Evolutionary conservation across 2,797 vertebrate genomes (phyloP).

Genomic region (Sitta carolinensis): DNA sequence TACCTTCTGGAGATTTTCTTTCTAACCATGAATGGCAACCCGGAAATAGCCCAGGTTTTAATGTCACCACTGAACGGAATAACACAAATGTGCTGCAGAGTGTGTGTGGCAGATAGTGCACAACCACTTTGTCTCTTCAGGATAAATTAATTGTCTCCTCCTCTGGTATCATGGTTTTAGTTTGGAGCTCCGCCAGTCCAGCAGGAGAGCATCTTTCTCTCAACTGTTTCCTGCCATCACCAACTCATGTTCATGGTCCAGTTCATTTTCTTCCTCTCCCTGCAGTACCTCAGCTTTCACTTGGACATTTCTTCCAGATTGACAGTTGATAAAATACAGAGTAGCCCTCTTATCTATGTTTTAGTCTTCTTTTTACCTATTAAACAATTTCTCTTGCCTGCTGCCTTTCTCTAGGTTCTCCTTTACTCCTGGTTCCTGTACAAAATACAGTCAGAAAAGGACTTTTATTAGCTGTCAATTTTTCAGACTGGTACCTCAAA

Average conservation of each 20-base stretch:
- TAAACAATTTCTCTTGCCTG: not conserved
- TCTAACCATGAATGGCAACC: not conserved
- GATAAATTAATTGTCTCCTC: not conserved
- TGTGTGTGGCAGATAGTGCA: not conserved
- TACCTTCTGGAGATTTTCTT: not conserved
- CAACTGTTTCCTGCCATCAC: accelerated
- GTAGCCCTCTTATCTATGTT: not conserved
- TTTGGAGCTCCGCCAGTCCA: not conserved
- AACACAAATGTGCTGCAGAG: not conserved
- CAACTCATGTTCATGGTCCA: not conserved
- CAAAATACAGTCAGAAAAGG: not conserved
- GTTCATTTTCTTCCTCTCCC: not conserved
- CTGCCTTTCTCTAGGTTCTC: not conserved
- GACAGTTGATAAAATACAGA: not conserved
- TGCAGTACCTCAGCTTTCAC: not conserved
- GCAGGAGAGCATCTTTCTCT: not conserved
- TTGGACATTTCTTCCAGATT: not conserved
- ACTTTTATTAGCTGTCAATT: not conserved
- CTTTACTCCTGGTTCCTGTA: not conserved
- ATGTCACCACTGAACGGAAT: not conserved
- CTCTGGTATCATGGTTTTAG: not conserved
- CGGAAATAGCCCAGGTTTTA: not conserved
- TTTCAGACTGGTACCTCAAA: not conserved
- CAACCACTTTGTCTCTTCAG: not conserved
- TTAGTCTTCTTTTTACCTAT: not conserved